phyloP scores from a whole-genome alignment of 1,140 invertebrate species.

The Drosophila parvula region DNA sequence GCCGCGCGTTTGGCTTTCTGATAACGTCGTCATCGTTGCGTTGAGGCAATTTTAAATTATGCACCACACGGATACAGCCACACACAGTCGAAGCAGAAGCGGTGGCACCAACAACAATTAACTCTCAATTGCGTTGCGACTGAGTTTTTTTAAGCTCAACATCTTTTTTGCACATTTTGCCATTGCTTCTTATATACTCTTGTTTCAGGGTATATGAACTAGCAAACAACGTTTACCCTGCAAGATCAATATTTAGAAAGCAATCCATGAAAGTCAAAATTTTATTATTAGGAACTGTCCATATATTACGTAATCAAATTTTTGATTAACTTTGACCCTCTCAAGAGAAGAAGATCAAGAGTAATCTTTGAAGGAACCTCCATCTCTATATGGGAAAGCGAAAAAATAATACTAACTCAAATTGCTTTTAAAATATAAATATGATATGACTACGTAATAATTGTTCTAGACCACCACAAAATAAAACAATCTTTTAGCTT shows the following conservation, averaged over 20 bases:
- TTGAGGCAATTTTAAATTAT: conserved; percentile 77
- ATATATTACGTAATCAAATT: too few relatives aligned
- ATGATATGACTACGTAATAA: too few relatives aligned
- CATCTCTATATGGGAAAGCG: too few relatives aligned
- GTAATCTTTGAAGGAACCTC: too few relatives aligned
- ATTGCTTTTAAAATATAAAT: too few relatives aligned
- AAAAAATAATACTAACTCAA: too few relatives aligned
- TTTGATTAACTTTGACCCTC: too few relatives aligned
- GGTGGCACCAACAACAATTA: conserved; percentile 45
- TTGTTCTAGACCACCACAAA: too few relatives aligned
- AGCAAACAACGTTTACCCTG: not conserved
- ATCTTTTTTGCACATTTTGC: conserved; percentile 57
- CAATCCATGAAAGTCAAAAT: too few relatives aligned
- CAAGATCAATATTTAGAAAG: not conserved
- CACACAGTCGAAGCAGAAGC: conserved; percentile 24
- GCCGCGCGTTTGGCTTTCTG: conserved; percentile 44
- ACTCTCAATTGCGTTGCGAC: conserved; percentile 46
- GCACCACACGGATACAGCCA: conserved; percentile 51
- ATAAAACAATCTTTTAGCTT: too few relatives aligned
- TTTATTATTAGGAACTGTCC: too few relatives aligned
- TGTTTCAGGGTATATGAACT: conserved; percentile 7
- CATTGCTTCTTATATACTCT: conserved; percentile 60
- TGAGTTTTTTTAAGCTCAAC: conserved; percentile 42
- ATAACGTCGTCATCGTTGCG: conserved; percentile 74
- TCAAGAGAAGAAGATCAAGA: too few relatives aligned